Base-by-base conservation (phyloP, 2,888 invertebrate species). In the Drosophila maculinotata region DNA sequence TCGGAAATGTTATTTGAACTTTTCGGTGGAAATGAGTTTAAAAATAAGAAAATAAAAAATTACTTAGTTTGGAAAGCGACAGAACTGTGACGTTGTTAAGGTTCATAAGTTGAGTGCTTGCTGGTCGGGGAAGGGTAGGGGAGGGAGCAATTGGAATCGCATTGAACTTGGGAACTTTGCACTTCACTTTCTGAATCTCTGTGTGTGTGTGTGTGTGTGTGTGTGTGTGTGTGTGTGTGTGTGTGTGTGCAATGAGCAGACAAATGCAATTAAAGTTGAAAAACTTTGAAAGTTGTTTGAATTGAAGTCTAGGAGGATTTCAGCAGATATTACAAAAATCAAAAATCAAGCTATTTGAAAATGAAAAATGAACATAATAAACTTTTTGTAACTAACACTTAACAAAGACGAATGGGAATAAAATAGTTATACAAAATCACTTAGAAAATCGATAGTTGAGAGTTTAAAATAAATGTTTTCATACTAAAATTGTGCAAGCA, bases 1-100 rank as follows among this genome's bases (percentile, higher is more conserved):
- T 73, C 86, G 83, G 83, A 79, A 83, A 83, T 76, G 80, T 71
- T 76, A 69, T 83, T 71, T 80, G 63, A 78, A 78, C 73, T 80
- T 78, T 69, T 67, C 56, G 64, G 17, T 73, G 54, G 42, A 72
- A 72, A 63, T 57, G 20, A 62, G 51, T 63, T 62, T 49, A 30
- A 7, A 26, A 36, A 65, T 44, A 52, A 52, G 10, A 38, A 36
- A 44, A n/a, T 36, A 7, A 45, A 35, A 42, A 71, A 20, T 9
- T 38, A 31, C 17, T 6, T 51, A 54, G 58, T 68, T 68, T 14
- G 23, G 7, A 53, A 48, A 48, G 15, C 60, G 45, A 70, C 47
- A 28, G 45, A 59, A n/a, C 54, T 70, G 52, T 42, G 71, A 58
- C 53, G 57, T 54, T 51, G 51, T 64, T 53, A 28, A 15, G 39